A percentile compares a stretch with the other conserved stretches of the same genome.
Conservation (phyloP, 2,797 vertebrate genomes). For the Miichthys miiuy region DNA sequence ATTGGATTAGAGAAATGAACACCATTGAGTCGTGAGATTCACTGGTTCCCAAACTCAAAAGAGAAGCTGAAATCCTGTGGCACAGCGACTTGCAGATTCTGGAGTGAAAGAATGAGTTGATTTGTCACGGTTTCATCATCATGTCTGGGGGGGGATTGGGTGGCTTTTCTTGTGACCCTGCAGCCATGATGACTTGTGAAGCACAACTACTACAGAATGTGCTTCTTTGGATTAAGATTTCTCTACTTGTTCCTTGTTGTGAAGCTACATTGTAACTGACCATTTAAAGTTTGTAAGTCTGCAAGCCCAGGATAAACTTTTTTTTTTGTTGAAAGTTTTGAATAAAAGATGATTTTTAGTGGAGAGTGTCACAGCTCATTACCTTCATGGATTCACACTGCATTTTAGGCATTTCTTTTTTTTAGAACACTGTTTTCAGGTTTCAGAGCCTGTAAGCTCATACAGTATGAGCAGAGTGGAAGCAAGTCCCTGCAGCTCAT, state of each 20-base stretch:
- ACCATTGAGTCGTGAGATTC: slow-evolving; percentile 79
- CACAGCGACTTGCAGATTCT: slow-evolving; percentile 56
- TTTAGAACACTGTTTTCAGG: slow-evolving; percentile 33
- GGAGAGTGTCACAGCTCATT: slow-evolving; percentile 48
- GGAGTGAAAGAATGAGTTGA: slow-evolving; percentile 76
- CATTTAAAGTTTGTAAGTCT: slow-evolving; percentile 32
- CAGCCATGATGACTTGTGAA: slow-evolving; percentile 61
- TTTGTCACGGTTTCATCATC: slow-evolving; percentile 82
- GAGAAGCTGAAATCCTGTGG: slow-evolving; percentile 73
- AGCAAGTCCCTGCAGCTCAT: slow-evolving; percentile 15
- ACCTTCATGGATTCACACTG: slow-evolving; percentile 26
- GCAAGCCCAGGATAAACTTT: slow-evolving; percentile 31
- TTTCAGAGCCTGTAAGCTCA: slow-evolving; percentile 41
- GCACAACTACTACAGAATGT: slow-evolving; percentile 61
- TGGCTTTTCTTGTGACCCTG: slow-evolving; percentile 67
- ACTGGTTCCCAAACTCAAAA: slow-evolving; percentile 72
- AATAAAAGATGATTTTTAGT: slow-evolving; percentile 66
- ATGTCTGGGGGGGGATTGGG: slow-evolving; percentile 61
- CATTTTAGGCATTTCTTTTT: slow-evolving; percentile 50
- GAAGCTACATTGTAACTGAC: slow-evolving; percentile 7
- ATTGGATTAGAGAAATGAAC: slow-evolving; percentile 84
- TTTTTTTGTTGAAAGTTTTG: slow-evolving; percentile 27
- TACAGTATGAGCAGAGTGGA: slow-evolving; percentile 5
- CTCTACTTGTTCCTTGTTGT: slow-evolving; percentile 7
- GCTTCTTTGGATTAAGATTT: slow-evolving; percentile 20